A percentile compares a stretch with the other conserved stretches of the same genome.
Evolutionary conservation across 2,888 invertebrate species (phyloP).

Genomic region (Plagodis dolabraria): DNA sequence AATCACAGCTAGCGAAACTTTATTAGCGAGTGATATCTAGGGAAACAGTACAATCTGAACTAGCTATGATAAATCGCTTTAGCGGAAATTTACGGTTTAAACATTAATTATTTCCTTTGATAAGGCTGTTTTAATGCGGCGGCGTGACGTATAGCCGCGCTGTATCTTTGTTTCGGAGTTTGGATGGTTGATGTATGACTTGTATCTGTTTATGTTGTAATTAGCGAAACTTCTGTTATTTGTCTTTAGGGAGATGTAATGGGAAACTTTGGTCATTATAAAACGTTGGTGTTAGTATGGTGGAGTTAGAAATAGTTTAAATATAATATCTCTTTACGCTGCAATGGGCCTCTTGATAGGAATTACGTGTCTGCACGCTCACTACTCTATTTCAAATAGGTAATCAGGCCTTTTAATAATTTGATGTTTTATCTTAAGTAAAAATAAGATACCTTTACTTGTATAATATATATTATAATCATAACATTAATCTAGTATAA

Average conservation of each 20-base stretch:
- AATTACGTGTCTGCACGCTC: background rate
- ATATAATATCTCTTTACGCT: background rate
- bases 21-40: constrained; percentile 22
- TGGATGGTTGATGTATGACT: constrained; percentile 24
- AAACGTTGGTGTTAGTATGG: background rate
- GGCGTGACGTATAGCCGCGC: constrained; percentile 22
- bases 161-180: constrained; percentile 29
- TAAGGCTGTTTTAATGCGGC: constrained; percentile 34
- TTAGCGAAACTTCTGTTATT: constrained; percentile 15
- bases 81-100: constrained; percentile 52
- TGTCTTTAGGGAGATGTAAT: constrained; percentile 8
- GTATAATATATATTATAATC: no score
- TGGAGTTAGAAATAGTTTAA: background rate
- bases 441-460: no score
- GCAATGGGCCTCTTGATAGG: background rate
- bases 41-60: constrained; percentile 31
- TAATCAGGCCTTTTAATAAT: no score
- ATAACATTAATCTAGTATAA: no score
- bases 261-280: background rate
- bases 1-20: constrained; percentile 14
- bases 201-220: constrained; percentile 17
- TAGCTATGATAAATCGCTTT: constrained; percentile 53
- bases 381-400: no score
- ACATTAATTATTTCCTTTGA: constrained; percentile 61
- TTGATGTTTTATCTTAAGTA: no score